Evolutionary conservation across 2,888 invertebrate species (phyloP).

Genomic region (Zygogramma bicolorata): DNA sequence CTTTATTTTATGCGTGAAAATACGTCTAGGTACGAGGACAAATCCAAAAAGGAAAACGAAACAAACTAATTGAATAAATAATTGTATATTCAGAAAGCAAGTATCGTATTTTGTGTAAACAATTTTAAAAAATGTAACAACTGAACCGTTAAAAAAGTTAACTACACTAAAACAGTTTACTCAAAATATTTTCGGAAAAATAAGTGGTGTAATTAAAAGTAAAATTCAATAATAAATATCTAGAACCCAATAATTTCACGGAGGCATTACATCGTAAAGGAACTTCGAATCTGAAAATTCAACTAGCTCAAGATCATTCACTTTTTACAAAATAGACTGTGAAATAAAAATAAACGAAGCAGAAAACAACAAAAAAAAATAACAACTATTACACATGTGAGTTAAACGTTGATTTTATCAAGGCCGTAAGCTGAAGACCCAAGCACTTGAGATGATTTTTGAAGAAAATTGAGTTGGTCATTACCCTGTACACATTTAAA

Average conservation of each 20-base stretch:
- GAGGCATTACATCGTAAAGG: conserved; percentile 2
- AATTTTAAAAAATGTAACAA: conserved; percentile 55
- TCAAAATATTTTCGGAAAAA: conserved; percentile 37
- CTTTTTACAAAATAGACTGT: conserved; percentile 34
- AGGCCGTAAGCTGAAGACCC: conserved; percentile 25
- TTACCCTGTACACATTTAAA: conserved; percentile 26
- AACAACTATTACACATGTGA: conserved; percentile 53
- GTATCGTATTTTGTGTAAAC: conserved; percentile 51
- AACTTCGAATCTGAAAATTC: conserved; percentile 29
- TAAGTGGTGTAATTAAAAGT: conserved; percentile 12
- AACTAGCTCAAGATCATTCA: conserved; percentile 23
- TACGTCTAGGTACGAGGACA: too few species aligned
- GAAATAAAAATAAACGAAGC: conserved; percentile 47
- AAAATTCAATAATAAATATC: conserved; percentile 7
- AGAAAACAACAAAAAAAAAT: conserved; percentile 51
- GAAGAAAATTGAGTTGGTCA: conserved; percentile 33
- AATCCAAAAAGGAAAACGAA: conserved; percentile 2
- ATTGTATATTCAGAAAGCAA: conserved; percentile 48
- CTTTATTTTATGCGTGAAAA: too few species aligned
- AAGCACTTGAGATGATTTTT: conserved; percentile 18
- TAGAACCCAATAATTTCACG: not conserved
- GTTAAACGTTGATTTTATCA: conserved; percentile 35
- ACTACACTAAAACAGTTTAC: conserved; percentile 42
- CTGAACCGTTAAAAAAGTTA: conserved; percentile 47
- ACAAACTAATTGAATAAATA: conserved; percentile 31